A percentile compares a stretch with the other conserved stretches of the same genome.
Conservation (phyloP, 53 echinoderm and acorn worm genomes). For the Hippasteria phrygiana region DNA sequence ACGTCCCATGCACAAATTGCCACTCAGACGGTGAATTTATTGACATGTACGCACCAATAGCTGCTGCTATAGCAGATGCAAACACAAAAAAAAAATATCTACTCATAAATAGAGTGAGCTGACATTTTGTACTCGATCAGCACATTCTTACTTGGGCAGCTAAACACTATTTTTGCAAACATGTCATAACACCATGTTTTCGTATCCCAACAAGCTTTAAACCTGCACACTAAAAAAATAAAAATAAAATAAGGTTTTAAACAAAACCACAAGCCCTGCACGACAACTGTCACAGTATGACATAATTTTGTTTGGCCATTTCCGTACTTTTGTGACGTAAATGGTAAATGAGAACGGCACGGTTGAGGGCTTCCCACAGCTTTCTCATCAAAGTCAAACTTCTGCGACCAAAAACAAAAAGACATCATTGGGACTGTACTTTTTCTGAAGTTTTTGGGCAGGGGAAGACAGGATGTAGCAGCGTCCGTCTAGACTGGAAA, state of each 20-base stretch:
- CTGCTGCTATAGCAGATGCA: no score
- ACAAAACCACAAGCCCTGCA: conserved; percentile 16
- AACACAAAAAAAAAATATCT: no score
- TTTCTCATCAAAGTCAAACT: conserved; percentile 45
- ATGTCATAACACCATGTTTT: neutral
- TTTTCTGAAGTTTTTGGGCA: neutral
- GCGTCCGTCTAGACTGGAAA: conserved; percentile 40
- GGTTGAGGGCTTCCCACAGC: neutral
- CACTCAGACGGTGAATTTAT: no score
- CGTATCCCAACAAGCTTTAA: neutral
- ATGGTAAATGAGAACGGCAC: conserved; percentile 45
- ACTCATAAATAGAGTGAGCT: no score
- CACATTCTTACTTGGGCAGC: conserved; percentile 22
- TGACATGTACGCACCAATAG: no score
- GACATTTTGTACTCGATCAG: neutral
- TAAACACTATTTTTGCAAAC: neutral
- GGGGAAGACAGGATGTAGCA: neutral
- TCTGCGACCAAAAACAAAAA: neutral
- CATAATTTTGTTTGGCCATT: conserved; percentile 50
- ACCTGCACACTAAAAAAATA: neutral
- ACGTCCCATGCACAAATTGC: no score
- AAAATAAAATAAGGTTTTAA: neutral
- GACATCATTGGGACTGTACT: neutral
- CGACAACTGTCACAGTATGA: conserved; percentile 41
- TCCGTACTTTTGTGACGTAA: conserved; percentile 43